Conservation (phyloP, 2,113 vertebrate genomes). For the Hypanus sabinus region DNA sequence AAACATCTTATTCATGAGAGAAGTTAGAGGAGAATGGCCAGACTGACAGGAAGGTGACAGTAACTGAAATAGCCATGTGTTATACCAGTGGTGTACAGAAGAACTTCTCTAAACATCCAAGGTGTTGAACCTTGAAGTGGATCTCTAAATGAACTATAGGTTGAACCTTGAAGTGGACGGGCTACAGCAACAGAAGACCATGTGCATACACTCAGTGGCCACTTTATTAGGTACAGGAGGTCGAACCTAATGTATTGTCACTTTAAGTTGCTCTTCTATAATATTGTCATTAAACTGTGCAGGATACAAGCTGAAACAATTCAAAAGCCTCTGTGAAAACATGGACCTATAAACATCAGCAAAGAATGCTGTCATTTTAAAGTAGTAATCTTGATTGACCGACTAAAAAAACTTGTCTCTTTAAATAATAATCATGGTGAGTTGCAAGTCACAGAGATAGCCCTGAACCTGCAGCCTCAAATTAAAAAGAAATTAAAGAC, state of each 20-base stretch:
- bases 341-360: background rate
- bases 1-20: too few species aligned
- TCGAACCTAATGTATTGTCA: background rate
- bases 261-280: background rate
- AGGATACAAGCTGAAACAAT: background rate
- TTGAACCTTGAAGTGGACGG: too few species aligned
- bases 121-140: too few species aligned
- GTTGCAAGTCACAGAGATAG: conserved; percentile 28
- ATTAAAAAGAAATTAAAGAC: conserved; percentile 37
- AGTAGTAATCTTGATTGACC: conserved; percentile 1
- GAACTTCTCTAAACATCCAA: too few species aligned
- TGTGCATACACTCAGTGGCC: too few species aligned
- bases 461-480: conserved; percentile 33
- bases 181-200: too few species aligned
- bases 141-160: too few species aligned
- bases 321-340: background rate
- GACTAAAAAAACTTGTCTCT: conserved; percentile 30
- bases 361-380: background rate
- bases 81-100: too few species aligned
- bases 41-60: too few species aligned
- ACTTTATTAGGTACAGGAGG: too few species aligned
- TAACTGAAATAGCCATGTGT: too few species aligned
- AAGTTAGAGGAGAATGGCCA: too few species aligned
- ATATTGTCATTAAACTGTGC: background rate
- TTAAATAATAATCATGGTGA: conserved; percentile 34